Conservation (phyloP, 2,888 invertebrate genomes). For the Tenthredo scrophulariae region DNA sequence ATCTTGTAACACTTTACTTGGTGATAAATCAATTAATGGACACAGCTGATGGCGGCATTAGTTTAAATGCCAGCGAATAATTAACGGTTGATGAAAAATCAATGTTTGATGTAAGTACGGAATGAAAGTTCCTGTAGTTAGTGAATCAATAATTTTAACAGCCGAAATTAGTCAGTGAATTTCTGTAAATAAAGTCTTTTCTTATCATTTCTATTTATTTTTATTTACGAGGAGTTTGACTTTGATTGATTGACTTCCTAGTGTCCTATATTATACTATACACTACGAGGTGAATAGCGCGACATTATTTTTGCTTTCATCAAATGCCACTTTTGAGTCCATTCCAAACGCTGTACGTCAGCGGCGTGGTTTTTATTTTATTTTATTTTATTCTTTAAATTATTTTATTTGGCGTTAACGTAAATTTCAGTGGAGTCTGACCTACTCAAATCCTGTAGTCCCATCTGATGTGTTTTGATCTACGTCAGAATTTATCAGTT, state of each 20-base stretch:
- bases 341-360: neutral
- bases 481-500: slow-evolving; percentile 7
- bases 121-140: neutral
- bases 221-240: neutral
- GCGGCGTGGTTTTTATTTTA: neutral
- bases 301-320: slow-evolving; percentile 11
- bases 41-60: neutral
- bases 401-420: neutral
- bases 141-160: neutral
- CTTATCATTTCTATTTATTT: neutral
- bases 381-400: neutral
- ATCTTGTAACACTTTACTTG: neutral
- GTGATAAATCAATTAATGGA: neutral
- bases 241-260: slow-evolving; percentile 19
- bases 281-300: neutral
- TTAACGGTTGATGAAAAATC: neutral
- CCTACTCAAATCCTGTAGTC: slow-evolving; percentile 22
- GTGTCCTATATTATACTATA: neutral
- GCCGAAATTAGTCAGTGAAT: neutral
- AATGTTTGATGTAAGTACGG: neutral
- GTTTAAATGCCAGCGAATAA: neutral
- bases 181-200: neutral
- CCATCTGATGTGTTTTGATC: neutral
- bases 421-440: slow-evolving; percentile 10
- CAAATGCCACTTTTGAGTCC: neutral